phyloP scores from a whole-genome alignment of 2,113 vertebrate species.

The Amia ocellicauda region DNA sequence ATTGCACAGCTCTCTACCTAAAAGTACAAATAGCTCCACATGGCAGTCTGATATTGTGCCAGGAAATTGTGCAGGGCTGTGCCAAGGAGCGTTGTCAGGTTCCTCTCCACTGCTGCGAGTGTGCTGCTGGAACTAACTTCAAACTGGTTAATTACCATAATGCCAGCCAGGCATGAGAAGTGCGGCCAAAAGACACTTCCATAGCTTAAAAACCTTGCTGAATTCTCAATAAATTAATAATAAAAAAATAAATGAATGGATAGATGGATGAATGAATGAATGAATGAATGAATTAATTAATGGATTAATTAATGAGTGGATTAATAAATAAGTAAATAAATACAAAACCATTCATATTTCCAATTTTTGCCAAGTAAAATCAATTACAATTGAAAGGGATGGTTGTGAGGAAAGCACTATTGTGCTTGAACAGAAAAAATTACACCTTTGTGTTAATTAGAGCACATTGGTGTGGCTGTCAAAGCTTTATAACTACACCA shows the following conservation, averaged over 20 bases:
- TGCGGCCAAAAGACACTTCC: slow-evolving; percentile 58
- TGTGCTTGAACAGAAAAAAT: no score
- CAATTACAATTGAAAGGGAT: background rate
- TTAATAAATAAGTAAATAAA: no score
- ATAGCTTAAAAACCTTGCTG: slow-evolving; percentile 2
- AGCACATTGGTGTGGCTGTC: no score
- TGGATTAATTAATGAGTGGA: no score
- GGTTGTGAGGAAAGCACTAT: no score
- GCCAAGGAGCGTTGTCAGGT: slow-evolving; percentile 71
- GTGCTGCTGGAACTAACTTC: slow-evolving; percentile 72
- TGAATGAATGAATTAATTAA: no score
- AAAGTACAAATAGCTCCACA: slow-evolving; percentile 49
- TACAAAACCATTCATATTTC: no score
- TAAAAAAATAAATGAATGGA: no score
- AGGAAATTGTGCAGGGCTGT: slow-evolving; percentile 52
- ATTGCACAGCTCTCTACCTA: slow-evolving; percentile 44
- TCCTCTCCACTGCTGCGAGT: slow-evolving; percentile 54
- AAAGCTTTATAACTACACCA: no score
- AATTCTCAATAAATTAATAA: background rate
- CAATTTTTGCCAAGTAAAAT: no score
- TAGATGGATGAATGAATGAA: background rate
- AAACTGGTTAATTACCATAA: slow-evolving; percentile 70
- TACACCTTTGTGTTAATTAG: no score
- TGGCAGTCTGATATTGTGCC: slow-evolving; percentile 38
- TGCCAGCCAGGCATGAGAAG: slow-evolving; percentile 62